phyloP scores from a whole-genome alignment of 2,888 invertebrate genomes.

The Agelastica alni region DNA sequence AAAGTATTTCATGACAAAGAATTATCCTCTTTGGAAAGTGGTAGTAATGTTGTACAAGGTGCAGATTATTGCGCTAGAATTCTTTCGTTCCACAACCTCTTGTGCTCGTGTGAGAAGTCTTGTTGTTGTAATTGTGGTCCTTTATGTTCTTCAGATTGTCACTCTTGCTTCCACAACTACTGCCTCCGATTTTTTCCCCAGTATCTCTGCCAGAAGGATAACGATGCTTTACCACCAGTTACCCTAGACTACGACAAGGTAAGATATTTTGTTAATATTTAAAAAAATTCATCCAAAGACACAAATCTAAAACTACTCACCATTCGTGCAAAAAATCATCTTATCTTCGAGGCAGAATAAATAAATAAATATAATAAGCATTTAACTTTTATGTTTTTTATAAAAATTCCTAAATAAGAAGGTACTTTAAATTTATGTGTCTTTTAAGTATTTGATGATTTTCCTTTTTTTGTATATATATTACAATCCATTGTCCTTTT shows the following conservation, averaged over 20 bases:
- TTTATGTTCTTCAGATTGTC: slow-evolving; percentile 67
- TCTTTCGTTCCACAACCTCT: slow-evolving; percentile 56
- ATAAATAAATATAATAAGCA: too few relatives aligned
- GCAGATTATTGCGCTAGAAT: slow-evolving; percentile 57
- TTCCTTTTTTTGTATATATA: neutral
- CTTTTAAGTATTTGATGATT: too few relatives aligned
- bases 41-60: too few relatives aligned
- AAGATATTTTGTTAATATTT: slow-evolving; percentile 38
- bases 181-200: slow-evolving; percentile 58
- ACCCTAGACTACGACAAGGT: slow-evolving; percentile 58
- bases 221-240: slow-evolving; percentile 49
- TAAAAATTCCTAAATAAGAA: too few relatives aligned
- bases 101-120: slow-evolving; percentile 57
- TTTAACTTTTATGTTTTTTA: too few relatives aligned
- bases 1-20: slow-evolving; percentile 39
- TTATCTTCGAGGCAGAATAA: too few relatives aligned
- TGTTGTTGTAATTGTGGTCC: slow-evolving; percentile 68
- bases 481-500: too few relatives aligned
- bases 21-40: slow-evolving; percentile 39
- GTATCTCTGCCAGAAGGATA: slow-evolving; percentile 56
- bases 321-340: slow-evolving; percentile 5
- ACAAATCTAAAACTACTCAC: slow-evolving; percentile 8
- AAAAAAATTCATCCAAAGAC: slow-evolving; percentile 4
- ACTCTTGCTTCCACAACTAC: slow-evolving; percentile 66
- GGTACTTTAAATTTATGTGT: too few relatives aligned